Conservation (phyloP, 1,140 invertebrate species). For the Pissodes strobi region DNA sequence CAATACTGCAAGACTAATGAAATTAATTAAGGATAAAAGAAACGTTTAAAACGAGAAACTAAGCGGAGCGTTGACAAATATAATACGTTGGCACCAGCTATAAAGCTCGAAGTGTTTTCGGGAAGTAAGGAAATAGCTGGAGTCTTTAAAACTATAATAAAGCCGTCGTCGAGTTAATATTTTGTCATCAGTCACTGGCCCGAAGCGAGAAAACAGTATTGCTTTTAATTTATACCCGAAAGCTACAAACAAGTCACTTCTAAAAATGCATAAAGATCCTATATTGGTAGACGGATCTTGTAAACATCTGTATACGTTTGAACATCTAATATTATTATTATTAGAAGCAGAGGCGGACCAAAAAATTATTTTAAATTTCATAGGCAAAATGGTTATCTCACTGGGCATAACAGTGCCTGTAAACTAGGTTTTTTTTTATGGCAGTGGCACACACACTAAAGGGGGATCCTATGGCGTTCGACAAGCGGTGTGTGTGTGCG, state of each 20-base stretch:
- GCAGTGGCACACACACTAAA: too few species aligned
- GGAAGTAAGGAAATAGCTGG: constrained; percentile 8
- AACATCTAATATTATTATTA: too few species aligned
- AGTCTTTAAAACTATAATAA: constrained; percentile 19
- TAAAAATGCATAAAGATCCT: neutral
- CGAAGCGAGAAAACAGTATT: neutral
- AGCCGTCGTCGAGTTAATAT: constrained; percentile 19
- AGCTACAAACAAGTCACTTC: too few species aligned
- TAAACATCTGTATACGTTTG: too few species aligned
- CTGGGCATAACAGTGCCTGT: too few species aligned
- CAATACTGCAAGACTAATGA: neutral
- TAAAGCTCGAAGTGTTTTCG: constrained; percentile 2
- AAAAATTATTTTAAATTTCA: too few species aligned
- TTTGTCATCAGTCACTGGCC: constrained; percentile 16
- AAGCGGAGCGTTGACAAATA: constrained; percentile 15
- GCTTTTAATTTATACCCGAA: neutral
- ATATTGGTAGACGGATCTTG: too few species aligned
- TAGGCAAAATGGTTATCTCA: too few species aligned
- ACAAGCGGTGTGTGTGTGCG: too few species aligned
- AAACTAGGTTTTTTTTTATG: too few species aligned
- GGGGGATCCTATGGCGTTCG: too few species aligned
- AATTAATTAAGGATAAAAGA: constrained; percentile 24
- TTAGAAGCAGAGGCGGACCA: too few species aligned
- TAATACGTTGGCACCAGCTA: constrained; percentile 20
- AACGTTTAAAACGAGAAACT: constrained; percentile 7